Percentiles rank a stretch among this genome's conserved stretches.
Conservation (phyloP, 2,888 invertebrate genomes). For the Lucinisca nassula region DNA sequence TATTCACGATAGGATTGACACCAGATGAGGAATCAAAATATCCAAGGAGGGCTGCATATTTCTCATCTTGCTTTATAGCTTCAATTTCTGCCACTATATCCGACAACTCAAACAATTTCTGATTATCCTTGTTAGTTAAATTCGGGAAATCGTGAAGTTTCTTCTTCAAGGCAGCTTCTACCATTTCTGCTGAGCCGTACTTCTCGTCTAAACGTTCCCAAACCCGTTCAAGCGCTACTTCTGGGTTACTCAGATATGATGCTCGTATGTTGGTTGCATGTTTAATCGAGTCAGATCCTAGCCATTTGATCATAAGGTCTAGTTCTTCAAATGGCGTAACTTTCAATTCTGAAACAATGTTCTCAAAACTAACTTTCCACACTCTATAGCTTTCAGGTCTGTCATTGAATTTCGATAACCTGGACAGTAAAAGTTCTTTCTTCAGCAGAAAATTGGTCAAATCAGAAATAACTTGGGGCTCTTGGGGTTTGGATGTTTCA, state of each 20-base stretch:
- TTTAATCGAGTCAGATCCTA: slow-evolving; percentile 24
- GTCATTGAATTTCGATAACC: slow-evolving; percentile 58
- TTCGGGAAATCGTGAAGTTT: slow-evolving; percentile 24
- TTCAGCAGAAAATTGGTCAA: slow-evolving; percentile 41
- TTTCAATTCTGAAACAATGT: slow-evolving; percentile 37
- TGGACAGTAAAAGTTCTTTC: slow-evolving; percentile 46
- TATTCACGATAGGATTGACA: slow-evolving; percentile 19
- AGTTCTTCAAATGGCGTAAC: slow-evolving; percentile 40
- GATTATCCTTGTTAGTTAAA: no score
- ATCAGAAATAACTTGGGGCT: not conserved
- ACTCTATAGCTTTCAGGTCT: slow-evolving; percentile 45
- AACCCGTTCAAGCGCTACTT: slow-evolving; percentile 14
- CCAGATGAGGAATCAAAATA: slow-evolving; percentile 30
- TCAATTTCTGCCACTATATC: slow-evolving; percentile 34
- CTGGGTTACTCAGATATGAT: slow-evolving; percentile 17
- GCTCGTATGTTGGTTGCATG: slow-evolving; percentile 46
- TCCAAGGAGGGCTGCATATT: slow-evolving; percentile 11
- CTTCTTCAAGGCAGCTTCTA: slow-evolving; percentile 3
- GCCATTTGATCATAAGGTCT: slow-evolving; percentile 47
- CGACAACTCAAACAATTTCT: slow-evolving; percentile 31
- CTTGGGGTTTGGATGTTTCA: not conserved
- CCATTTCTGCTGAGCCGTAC: slow-evolving; percentile 40
- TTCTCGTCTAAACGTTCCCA: slow-evolving; percentile 45
- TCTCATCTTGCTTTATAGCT: slow-evolving; percentile 3
- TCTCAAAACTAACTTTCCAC: slow-evolving; percentile 59